Evolutionary conservation across 1,140 invertebrate genomes (phyloP).

Genomic region (Papilio dardanus): DNA sequence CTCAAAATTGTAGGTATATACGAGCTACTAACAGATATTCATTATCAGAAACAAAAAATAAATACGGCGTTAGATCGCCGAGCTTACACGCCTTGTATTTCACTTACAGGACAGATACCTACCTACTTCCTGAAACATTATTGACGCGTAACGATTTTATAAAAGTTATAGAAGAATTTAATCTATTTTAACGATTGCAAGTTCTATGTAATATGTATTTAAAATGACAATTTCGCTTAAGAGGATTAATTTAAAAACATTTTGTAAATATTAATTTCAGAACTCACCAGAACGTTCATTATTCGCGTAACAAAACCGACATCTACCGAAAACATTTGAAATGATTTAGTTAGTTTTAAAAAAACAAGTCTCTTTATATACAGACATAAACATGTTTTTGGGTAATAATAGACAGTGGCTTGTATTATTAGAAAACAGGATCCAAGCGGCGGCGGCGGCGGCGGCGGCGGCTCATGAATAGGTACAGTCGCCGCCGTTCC

Average conservation of each 20-base stretch:
- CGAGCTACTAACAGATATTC: neutral
- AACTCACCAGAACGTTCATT: slow-evolving; percentile 11
- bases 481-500: too few relatives aligned
- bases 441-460: too few relatives aligned
- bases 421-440: slow-evolving; percentile 16
- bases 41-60: neutral
- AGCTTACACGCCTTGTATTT: too few relatives aligned
- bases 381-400: neutral
- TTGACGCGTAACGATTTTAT: too few relatives aligned
- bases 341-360: neutral
- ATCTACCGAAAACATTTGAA: neutral
- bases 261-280: neutral
- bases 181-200: neutral
- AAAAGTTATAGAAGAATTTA: too few relatives aligned
- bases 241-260: neutral
- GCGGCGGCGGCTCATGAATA: too few relatives aligned
- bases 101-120: too few relatives aligned
- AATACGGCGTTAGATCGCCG: too few relatives aligned
- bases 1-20: neutral
- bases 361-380: neutral
- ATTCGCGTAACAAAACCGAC: neutral
- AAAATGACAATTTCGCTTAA: neutral
- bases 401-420: neutral
- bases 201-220: too few relatives aligned
- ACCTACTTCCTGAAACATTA: too few relatives aligned